These are phyloP conservation scores for Paelopatides confundens DNA, from an alignment of 53 echinoderm and acorn worm genomes.

Conservation along the genomic window DNA sequence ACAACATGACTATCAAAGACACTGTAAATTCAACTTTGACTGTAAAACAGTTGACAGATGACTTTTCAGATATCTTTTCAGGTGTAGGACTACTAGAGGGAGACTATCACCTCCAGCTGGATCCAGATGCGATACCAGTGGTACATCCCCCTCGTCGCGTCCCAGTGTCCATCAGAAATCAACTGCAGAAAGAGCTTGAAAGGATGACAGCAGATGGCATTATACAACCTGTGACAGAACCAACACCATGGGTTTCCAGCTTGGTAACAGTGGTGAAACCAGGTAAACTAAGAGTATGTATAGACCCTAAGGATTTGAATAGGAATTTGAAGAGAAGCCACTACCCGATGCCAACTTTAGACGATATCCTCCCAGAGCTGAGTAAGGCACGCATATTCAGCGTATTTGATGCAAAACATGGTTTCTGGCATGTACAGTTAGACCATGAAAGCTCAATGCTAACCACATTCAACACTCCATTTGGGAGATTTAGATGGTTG, in stretches of 20 bases:
- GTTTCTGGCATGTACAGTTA: slow-evolving; percentile 68
- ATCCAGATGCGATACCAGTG: slow-evolving; percentile 18
- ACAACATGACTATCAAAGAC: too few relatives aligned
- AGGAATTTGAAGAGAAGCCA: slow-evolving; percentile 44
- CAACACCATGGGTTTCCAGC: slow-evolving; percentile 57
- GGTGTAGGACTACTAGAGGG: slow-evolving; percentile 4
- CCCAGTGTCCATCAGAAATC: slow-evolving; percentile 7
- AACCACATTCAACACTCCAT: slow-evolving; percentile 65
- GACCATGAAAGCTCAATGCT: slow-evolving; percentile 50
- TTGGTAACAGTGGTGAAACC: slow-evolving; percentile 32
- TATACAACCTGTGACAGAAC: slow-evolving; percentile 10
- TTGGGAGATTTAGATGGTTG: slow-evolving; percentile 50
- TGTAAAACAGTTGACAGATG: neutral
- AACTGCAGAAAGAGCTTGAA: neutral
- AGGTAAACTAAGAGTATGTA: slow-evolving; percentile 39
- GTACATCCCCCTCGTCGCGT: neutral
- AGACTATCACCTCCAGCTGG: neutral
- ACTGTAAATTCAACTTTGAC: too few relatives aligned
- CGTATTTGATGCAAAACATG: slow-evolving; percentile 74
- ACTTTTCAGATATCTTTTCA: slow-evolving; percentile 32
- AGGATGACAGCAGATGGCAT: neutral
- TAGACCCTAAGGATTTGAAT: slow-evolving; percentile 39
- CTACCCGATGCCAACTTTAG: slow-evolving; percentile 64
- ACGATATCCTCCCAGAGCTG: slow-evolving; percentile 60
- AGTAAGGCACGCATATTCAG: slow-evolving; percentile 66